A percentile compares a stretch with the other conserved stretches of the same genome.
Conservation (phyloP, 2,888 invertebrate species). For the Volucella bombylans region DNA sequence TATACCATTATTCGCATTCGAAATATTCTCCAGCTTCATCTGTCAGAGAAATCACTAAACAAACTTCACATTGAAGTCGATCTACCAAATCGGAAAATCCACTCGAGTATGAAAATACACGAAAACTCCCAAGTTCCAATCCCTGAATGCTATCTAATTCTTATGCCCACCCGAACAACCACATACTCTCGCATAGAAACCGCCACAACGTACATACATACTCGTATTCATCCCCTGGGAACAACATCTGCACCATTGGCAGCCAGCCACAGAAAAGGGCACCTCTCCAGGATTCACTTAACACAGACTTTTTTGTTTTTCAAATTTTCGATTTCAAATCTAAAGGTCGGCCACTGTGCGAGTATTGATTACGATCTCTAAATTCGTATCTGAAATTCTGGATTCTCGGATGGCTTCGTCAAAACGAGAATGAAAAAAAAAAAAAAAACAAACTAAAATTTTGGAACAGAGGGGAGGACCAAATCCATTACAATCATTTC, state of each 20-base stretch:
- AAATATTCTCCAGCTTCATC: constrained; percentile 51
- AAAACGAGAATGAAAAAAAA: not conserved
- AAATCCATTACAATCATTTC: constrained; percentile 70
- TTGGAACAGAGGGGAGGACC: constrained; percentile 27
- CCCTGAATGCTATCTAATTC: constrained; percentile 1
- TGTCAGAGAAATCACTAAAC: constrained; percentile 41
- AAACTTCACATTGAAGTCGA: constrained; percentile 51
- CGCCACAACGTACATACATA: constrained; percentile 14
- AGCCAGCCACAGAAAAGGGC: constrained; percentile 66
- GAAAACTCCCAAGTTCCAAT: constrained; percentile 45
- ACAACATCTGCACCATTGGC: constrained; percentile 71
- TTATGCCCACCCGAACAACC: constrained; percentile 34
- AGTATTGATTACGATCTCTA: constrained; percentile 70
- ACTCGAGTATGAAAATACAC: constrained; percentile 66
- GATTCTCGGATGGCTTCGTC: constrained; percentile 31
- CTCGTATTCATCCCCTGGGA: constrained; percentile 67
- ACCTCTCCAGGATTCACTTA: constrained; percentile 69
- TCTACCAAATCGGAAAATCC: constrained; percentile 65
- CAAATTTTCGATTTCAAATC: constrained; percentile 33
- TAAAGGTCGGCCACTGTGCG: constrained; percentile 43
- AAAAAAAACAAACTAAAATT: constrained; percentile 3
- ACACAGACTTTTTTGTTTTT: constrained; percentile 24
- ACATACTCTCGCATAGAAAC: constrained; percentile 39
- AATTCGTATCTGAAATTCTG: constrained; percentile 41
- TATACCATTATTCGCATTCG: constrained; percentile 46